Conservation (phyloP, 2,888 invertebrate genomes). For the Iphiclides podalirius region DNA sequence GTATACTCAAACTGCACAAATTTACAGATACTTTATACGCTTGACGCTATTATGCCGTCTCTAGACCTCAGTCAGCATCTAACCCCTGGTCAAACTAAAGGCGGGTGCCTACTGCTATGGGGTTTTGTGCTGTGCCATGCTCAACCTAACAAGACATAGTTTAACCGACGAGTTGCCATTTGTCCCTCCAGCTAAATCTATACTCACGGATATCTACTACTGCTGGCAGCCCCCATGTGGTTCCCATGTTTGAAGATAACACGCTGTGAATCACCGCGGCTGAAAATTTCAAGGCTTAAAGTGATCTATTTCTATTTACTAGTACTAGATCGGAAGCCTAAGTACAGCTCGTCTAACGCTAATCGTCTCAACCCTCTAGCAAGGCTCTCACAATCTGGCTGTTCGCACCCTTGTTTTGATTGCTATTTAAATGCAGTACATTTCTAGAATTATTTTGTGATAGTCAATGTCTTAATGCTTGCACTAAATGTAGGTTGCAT, state of each 20-base stretch:
- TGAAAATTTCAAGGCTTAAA: constrained; percentile 53
- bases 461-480: not conserved
- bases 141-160: not conserved
- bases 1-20: constrained; percentile 19
- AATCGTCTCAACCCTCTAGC: constrained; percentile 6
- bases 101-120: constrained; percentile 17
- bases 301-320: constrained; percentile 20
- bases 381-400: not conserved
- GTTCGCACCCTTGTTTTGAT: not conserved
- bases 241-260: constrained; percentile 87
- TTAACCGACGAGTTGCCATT: not conserved
- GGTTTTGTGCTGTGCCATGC: constrained; percentile 18
- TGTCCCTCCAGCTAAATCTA: constrained; percentile 20
- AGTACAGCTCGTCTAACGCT: constrained; percentile 9
- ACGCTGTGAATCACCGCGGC: constrained; percentile 86
- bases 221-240: constrained; percentile 82
- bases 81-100: constrained; percentile 4
- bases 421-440: not conserved
- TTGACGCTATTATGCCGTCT: constrained; percentile 7
- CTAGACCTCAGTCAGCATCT: constrained; percentile 19
- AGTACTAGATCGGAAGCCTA: constrained; percentile 19
- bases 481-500: not conserved
- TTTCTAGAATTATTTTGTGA: too few relatives aligned
- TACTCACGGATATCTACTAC: constrained; percentile 86
- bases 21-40: not conserved